Evolutionary conservation across 1,140 invertebrate species (phyloP).

Genomic region (Drosophila elegans): DNA sequence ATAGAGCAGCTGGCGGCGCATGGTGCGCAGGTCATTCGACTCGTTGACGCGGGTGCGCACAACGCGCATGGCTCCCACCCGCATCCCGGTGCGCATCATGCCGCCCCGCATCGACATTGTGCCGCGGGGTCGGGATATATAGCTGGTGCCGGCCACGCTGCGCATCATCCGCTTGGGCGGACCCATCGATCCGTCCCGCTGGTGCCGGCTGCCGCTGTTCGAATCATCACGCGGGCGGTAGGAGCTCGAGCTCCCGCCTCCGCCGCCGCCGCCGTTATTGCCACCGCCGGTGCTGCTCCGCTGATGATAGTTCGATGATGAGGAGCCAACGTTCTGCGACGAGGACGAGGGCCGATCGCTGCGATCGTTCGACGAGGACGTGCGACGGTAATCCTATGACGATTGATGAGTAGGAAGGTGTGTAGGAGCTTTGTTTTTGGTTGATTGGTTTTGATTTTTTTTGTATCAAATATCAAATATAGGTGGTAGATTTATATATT

Average conservation of each 20-base stretch:
- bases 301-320: constrained; percentile 74
- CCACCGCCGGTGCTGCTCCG: constrained; percentile 60
- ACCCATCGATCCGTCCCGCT: constrained; percentile 78
- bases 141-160: constrained; percentile 72
- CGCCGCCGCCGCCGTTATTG: constrained; percentile 28
- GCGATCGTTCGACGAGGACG: constrained; percentile 74
- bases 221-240: constrained; percentile 71
- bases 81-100: constrained; percentile 68
- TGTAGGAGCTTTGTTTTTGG: constrained; percentile 77
- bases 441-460: constrained; percentile 61
- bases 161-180: constrained; percentile 78
- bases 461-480: constrained; percentile 62
- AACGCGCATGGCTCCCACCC: constrained; percentile 75
- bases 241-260: constrained; percentile 58
- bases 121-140: constrained; percentile 73
- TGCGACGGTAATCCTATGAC: constrained; percentile 84
- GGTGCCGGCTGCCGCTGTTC: constrained; percentile 56
- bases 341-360: constrained; percentile 78
- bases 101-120: constrained; percentile 67
- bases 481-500: constrained; percentile 52
- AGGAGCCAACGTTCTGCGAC: constrained; percentile 71
- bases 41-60: constrained; percentile 66
- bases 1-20: constrained; percentile 80
- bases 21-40: constrained; percentile 77
- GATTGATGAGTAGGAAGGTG: constrained; percentile 83